Evolutionary conservation across 2,113 vertebrate species (phyloP), one percentile per base, ranked within the genome.

Genomic region (Hippopotamus amphibius): DNA sequence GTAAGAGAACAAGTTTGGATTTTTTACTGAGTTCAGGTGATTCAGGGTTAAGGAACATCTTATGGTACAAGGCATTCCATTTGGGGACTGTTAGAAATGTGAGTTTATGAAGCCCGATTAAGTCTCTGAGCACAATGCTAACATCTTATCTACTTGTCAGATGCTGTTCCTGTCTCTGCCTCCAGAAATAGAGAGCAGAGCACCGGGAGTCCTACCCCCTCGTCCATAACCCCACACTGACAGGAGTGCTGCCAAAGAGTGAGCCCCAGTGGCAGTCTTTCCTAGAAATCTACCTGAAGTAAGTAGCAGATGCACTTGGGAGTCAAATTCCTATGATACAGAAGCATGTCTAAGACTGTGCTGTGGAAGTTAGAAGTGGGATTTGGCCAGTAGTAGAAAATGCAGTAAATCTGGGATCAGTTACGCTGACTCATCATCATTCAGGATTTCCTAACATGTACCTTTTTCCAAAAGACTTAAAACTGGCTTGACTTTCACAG

Each of bases 401-500:
- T 11, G 13, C 59, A 90, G 55, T 11, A 41, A 63, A 88, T 33
- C 2, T 69, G 48, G 33, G 41, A 88, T 90, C 87, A 92, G 46
- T 59, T 33, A 96, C 24, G 81, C 22, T 57, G 57, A 71, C 83
- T 93, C n/a, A 83, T 79, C 46, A 63, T 57, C 57, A 95, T 53
- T 43, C 46, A 59, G 12, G 37, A 57, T 69, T 90, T 90, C 88
- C 68, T 80, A 95, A 57, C 24, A 66, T 66, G 55, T 26, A 65
- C 24, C 11, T 79, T 88, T 97, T 93, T 61, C 90, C 41, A 53
- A 95, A 96, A 90, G 43, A 50, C 33, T 97, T 79, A 82, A 76
- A 57, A 97, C 26, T 16, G 59, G n/a, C 65, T 65, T 89, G 48
- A 69, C 46, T 87, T 92, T 95, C 71, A 93, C 2, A 2, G 43